Base-by-base conservation (phyloP, 2,888 invertebrate species). In the Pherbina coryleti region DNA sequence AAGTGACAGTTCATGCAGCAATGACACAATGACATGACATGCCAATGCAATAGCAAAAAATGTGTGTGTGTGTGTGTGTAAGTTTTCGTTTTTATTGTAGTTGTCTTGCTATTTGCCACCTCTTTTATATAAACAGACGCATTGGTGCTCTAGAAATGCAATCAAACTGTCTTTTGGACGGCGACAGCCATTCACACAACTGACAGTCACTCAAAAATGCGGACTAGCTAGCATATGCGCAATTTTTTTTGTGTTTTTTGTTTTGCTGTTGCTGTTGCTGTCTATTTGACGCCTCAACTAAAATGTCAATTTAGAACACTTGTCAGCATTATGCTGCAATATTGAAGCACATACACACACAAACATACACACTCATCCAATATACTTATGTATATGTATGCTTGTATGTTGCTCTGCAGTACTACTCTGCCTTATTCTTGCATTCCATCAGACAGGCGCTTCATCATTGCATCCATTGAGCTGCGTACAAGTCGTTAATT, bases 401-500 rank as follows among this genome's bases (percentile, higher is more conserved):
- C 7, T 67, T 25, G n/a, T n/a, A n/a, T n/a, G 28, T 66, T 34
- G n/a, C 22, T 19, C 22, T 19, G 55, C 55, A 55, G 14, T 44
- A 37, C 31, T 31, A 31, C 31, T 51, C 7, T 53, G 53, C 3
- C 3, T 4, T 3, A 70, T 49, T 60, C n/a, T 19, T 28, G 7
- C 19, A 44, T 4, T 28, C 28, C 14, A 5, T 14, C 22, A 14
- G n/a, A 17, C 14, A 14, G 25, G 44, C 67, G 37, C 14, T 75
- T 51, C 53, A 22, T 19, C 37, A 28, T n/a, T 55, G 55, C 34
- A 53, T 75, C n/a, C 51, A 57, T 11, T 17, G 17, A 64, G 49
- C 37, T 60, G 79, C 34, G 80, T 82, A 84, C 85, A 86, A 86
- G 84, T 86, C 86, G 85, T 86, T 85, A 86, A 86, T 86, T 86